Conservation (phyloP, 1,140 invertebrate genomes). For the Drosophila subobscura region DNA sequence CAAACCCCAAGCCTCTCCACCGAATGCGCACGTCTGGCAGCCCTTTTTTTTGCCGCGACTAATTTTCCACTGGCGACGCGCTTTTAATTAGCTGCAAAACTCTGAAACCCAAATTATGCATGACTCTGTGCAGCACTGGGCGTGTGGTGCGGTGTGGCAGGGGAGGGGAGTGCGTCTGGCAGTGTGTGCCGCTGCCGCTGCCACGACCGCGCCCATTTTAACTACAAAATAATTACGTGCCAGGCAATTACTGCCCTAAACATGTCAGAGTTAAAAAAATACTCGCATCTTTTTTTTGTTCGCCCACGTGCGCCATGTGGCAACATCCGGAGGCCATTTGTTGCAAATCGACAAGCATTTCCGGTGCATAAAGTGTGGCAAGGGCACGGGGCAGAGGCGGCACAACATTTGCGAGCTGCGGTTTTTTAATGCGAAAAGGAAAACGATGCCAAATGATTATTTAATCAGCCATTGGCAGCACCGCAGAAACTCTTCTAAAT, state of each 20-base stretch:
- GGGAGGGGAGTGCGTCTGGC: not conserved
- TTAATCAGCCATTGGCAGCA: conserved; percentile 38
- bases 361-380: conserved; percentile 54
- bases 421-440: conserved; percentile 52
- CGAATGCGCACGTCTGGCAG: not conserved
- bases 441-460: conserved; percentile 53
- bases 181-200: conserved; percentile 15
- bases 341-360: conserved; percentile 78
- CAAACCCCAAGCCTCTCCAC: not conserved
- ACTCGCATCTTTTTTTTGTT: conserved; percentile 28
- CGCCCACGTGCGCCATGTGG: conserved; percentile 68
- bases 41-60: conserved; percentile 32
- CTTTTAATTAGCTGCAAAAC: conserved; percentile 80
- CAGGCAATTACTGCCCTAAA: conserved; percentile 77
- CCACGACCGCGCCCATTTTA: conserved; percentile 63
- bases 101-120: conserved; percentile 73
- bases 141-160: conserved; percentile 2
- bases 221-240: conserved; percentile 80
- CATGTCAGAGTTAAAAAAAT: conserved; percentile 66
- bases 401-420: conserved; percentile 63
- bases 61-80: conserved; percentile 64
- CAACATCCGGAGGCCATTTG: conserved; percentile 79
- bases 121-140: conserved; percentile 37
- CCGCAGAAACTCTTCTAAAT: too few relatives aligned
- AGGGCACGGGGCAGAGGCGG: not conserved